These are phyloP conservation scores for Dicrostonyx torquatus DNA, from an alignment of 2,797 vertebrate genomes.

Conservation along the genomic window DNA sequence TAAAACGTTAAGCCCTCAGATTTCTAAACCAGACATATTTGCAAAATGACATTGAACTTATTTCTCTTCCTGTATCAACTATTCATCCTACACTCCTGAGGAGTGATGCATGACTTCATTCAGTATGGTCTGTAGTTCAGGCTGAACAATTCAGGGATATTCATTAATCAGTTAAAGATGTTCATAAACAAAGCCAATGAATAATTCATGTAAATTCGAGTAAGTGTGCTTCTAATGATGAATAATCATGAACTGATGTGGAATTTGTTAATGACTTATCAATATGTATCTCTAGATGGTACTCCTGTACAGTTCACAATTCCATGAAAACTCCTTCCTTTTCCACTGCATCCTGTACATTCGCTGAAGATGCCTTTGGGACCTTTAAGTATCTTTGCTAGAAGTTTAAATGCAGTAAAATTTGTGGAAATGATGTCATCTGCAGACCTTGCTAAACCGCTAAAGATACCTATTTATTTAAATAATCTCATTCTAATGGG, in stretches of 20 bases:
- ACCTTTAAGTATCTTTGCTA: constrained; percentile 62
- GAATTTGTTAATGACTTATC: constrained; percentile 79
- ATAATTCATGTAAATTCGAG: constrained; percentile 79
- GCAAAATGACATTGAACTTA: constrained; percentile 70
- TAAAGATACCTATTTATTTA: constrained; percentile 58
- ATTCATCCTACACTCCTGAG: constrained; percentile 71
- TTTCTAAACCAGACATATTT: constrained; percentile 77
- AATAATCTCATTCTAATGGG: constrained; percentile 26
- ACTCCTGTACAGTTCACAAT: constrained; percentile 69
- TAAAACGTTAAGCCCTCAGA: constrained; percentile 74
- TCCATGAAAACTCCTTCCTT: constrained; percentile 61
- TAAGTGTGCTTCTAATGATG: constrained; percentile 74
- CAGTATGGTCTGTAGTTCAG: constrained; percentile 59
- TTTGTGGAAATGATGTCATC: constrained; percentile 69
- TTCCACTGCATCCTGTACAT: constrained; percentile 57
- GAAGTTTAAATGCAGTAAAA: constrained; percentile 54
- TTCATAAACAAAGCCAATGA: constrained; percentile 80
- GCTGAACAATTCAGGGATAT: constrained; percentile 74
- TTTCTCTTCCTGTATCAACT: constrained; percentile 35
- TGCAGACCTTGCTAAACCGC: constrained; percentile 54
- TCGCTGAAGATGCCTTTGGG: constrained; percentile 65
- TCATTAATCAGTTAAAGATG: constrained; percentile 83
- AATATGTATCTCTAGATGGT: constrained; percentile 81
- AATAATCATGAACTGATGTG: constrained; percentile 79
- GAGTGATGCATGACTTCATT: constrained; percentile 66